Evolutionary conservation across 2,797 vertebrate species (phyloP).

Genomic region (Champsocephalus gunnari): DNA sequence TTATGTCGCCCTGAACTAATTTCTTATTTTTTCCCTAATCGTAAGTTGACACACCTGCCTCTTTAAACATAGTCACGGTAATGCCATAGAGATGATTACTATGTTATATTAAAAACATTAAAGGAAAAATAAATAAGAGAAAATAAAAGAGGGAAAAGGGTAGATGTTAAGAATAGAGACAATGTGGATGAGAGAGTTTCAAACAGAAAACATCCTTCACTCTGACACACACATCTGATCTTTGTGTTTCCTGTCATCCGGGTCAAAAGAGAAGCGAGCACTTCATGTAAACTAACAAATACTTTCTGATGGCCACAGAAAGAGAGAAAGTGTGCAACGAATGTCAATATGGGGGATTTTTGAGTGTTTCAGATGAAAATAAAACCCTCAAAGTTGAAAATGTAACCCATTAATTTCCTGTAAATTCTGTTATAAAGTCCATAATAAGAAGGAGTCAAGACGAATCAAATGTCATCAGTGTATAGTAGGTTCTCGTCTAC

Average conservation of each 20-base stretch:
- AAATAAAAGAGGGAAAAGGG: background rate
- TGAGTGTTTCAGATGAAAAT: background rate
- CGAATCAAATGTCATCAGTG: too few species aligned
- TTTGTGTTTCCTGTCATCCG: background rate
- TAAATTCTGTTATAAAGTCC: background rate
- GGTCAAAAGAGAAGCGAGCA: background rate
- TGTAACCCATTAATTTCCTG: background rate
- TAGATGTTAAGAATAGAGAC: background rate
- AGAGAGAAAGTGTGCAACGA: background rate
- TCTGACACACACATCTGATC: background rate
- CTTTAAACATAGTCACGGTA: background rate
- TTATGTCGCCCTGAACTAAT: background rate
- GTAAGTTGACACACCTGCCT: background rate
- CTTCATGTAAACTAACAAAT: conserved; percentile 6
- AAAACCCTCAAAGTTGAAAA: background rate
- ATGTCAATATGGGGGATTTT: background rate
- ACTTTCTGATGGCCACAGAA: background rate
- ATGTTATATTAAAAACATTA: background rate
- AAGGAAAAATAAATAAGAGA: background rate
- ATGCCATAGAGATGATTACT: background rate
- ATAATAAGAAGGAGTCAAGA: background rate
- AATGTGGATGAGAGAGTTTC: background rate
- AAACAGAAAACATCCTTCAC: background rate
- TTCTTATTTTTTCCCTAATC: background rate
- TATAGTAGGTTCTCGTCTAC: too few species aligned